Percentiles rank a stretch among this genome's conserved stretches.
These are phyloP conservation scores for Rhopilema esculentum DNA, from an alignment of 30 jellyfish, hydroid and myxozoan genomes.

Conservation along the genomic window DNA sequence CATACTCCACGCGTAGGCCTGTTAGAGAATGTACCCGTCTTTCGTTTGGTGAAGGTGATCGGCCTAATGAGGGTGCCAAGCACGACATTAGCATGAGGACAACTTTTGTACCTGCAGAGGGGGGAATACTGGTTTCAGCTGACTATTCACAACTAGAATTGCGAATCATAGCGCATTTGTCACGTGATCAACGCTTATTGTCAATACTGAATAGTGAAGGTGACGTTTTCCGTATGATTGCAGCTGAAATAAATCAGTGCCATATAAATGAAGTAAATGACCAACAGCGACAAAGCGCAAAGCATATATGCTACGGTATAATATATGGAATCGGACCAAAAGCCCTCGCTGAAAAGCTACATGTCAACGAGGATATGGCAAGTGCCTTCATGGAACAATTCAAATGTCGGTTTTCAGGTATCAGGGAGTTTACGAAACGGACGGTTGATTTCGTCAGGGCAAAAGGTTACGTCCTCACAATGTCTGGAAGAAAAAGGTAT, in stretches of 20 bases:
- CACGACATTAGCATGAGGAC: constrained; percentile 83
- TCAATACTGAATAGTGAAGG: constrained; percentile 65
- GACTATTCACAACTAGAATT: constrained; percentile 95
- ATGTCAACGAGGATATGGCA: constrained; percentile 80
- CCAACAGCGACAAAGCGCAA: constrained; percentile 88
- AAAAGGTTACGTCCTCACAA: constrained; percentile 81
- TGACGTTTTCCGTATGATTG: constrained; percentile 91
- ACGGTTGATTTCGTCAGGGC: constrained; percentile 71
- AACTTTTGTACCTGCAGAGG: constrained; percentile 79
- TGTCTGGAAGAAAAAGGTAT: constrained; percentile 82
- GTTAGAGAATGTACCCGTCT: too few relatives aligned
- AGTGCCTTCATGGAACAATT: constrained; percentile 72
- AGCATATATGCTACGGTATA: constrained; percentile 92
- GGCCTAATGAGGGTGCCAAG: not conserved
- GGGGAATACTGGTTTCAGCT: constrained; percentile 79
- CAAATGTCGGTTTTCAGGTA: constrained; percentile 66
- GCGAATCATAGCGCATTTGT: constrained; percentile 86
- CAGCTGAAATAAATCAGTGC: constrained; percentile 84
- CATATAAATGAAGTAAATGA: constrained; percentile 67
- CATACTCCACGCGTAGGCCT: not conserved
- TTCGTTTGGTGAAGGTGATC: not conserved
- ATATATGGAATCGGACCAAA: constrained; percentile 95
- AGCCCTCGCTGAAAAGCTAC: constrained; percentile 81
- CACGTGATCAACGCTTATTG: constrained; percentile 71
- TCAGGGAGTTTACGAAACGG: constrained; percentile 55